phyloP scores from a whole-genome alignment of 1,140 invertebrate species.

The Coptotermes formosanus region DNA sequence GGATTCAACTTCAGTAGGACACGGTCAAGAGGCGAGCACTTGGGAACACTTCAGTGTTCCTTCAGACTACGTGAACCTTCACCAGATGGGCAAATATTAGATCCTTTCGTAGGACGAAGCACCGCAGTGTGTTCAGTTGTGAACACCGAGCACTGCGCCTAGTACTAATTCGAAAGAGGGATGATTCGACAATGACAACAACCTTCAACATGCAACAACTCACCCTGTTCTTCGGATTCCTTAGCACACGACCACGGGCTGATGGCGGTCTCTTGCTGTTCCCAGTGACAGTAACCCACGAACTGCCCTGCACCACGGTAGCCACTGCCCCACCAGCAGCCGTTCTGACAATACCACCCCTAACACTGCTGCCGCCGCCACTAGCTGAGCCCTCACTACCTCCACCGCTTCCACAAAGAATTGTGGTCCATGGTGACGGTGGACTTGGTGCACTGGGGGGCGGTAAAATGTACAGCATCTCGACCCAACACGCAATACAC shows the following conservation, averaged over 20 bases:
- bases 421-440: conserved; percentile 52
- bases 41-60: too few relatives aligned
- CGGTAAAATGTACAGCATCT: conserved; percentile 51
- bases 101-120: too few relatives aligned
- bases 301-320: neutral
- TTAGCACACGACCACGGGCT: neutral
- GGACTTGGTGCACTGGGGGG: conserved; percentile 51
- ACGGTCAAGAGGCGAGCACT: too few relatives aligned
- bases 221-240: neutral
- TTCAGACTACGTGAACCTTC: too few relatives aligned
- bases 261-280: neutral
- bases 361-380: neutral
- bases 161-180: too few relatives aligned
- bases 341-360: neutral
- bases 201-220: neutral
- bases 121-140: too few relatives aligned
- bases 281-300: neutral
- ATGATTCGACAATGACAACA: too few relatives aligned
- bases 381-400: neutral
- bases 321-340: neutral
- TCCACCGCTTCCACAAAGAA: conserved; percentile 40
- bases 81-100: too few relatives aligned
- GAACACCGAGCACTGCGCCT: too few relatives aligned
- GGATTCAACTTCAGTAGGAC: too few relatives aligned
- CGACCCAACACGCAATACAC: neutral